Evolutionary conservation across 2,797 vertebrate species (phyloP), one percentile per base, ranked within the genome.

Genomic region (Mionectes olivaceus): DNA sequence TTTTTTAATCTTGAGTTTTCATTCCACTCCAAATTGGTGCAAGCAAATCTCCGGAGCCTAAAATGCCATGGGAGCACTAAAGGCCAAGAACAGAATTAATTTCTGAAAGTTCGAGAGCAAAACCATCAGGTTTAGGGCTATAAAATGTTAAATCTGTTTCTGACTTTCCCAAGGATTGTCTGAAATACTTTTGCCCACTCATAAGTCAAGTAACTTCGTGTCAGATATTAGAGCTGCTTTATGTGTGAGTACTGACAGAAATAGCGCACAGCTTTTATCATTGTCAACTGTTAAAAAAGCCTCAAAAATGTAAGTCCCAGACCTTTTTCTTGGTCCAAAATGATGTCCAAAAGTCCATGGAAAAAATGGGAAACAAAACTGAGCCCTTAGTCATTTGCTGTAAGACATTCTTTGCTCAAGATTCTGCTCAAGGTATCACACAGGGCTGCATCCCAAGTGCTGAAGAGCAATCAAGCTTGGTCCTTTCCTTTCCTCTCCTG

Each of bases 1-100:
- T 68, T 74, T 95, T 96, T 84, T 83, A 73, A 94, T 95, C 91
- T 79, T 64, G 74, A 60, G 39, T 94, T 96, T 94, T 96, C 64
- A 77, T 88, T 91, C 77, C 41, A 47, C 35, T 91, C 33, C 67
- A 91, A 19, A 87, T 57, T 52, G 67, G 63, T 76, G 64, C 73
- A 74, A 56, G 83, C 76, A 88, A 87, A 91, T 95, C 94, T 91
- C 35, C 49, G 27, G 67, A 37, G 50, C 63, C 70, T 77, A 64
- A 94, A 96, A 95, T 94, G 80, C 87, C 83, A 64, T 14, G 59
- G 80, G 87, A 90, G 63, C 63, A 74, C 37, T 53, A 56, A 49
- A 90, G 78, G 89, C 85, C 80, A 90, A 87, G 67, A 95, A 55
- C 27, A 61, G 85, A 94, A 94, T 96, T 91, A 93, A 90, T 93